Evolutionary conservation across 37 sponge, comb jelly and placozoan genomes (phyloP).

Genomic region (Mnemiopsis leidyi): DNA sequence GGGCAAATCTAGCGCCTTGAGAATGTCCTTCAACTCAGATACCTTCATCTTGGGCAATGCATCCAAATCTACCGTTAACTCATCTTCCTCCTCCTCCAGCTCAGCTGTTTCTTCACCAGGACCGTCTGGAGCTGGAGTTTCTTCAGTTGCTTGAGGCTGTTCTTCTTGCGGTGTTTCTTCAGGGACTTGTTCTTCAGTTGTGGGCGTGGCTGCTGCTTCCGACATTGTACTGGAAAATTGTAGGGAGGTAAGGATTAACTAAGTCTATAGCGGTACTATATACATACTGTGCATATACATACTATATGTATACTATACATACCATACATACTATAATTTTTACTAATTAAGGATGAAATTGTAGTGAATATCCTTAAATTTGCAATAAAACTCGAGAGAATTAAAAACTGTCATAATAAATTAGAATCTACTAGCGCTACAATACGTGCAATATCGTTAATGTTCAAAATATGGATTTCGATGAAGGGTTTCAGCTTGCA

Average conservation of each 20-base stretch:
- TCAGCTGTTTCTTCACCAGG: not conserved
- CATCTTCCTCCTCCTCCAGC: conserved; percentile 37
- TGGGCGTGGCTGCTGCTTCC: conserved; percentile 11
- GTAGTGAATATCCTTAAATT: no score
- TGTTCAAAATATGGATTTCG: not conserved
- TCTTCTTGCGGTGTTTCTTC: not conserved
- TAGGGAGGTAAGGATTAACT: no score
- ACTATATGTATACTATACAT: no score
- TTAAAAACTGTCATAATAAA: not conserved
- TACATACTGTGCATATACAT: no score
- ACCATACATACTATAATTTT: no score
- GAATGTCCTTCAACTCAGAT: conserved; percentile 49
- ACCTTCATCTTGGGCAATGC: conserved; percentile 57
- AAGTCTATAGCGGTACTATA: no score
- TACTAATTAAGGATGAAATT: no score
- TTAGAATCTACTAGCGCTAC: not conserved
- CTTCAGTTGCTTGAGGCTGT: not conserved
- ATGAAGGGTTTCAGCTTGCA: not conserved
- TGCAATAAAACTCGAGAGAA: no score
- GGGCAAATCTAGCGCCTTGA: conserved; percentile 43
- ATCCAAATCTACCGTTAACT: conserved; percentile 52
- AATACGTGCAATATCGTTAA: not conserved
- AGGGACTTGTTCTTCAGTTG: not conserved
- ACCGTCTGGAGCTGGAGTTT: not conserved
- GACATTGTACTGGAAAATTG: not conserved